phyloP scores from a whole-genome alignment of 2,888 invertebrate genomes.

The Ditula angustiorana region DNA sequence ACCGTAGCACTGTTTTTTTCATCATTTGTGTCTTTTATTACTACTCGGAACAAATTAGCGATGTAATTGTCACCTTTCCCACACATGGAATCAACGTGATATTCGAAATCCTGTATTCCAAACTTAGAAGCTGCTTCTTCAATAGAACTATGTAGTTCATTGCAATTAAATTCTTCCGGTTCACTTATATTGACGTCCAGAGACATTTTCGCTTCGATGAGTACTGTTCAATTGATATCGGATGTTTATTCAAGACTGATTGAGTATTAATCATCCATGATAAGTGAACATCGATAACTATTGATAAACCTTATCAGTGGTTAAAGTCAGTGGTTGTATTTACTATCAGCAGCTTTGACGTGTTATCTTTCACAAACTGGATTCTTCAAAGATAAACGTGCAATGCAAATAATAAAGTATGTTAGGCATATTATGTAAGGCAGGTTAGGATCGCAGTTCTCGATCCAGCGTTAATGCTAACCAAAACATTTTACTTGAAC shows the following conservation, averaged over 20 bases:
- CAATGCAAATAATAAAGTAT: too few species aligned
- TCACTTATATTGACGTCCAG: conserved; percentile 78
- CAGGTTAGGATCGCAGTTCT: too few species aligned
- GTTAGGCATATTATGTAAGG: too few species aligned
- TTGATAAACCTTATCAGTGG: conserved; percentile 13
- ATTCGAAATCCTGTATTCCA: conserved; percentile 64
- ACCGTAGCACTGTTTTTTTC: conserved; percentile 56
- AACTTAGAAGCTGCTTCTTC: conserved; percentile 60
- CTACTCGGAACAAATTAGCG: conserved; percentile 72
- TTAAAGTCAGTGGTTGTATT: not conserved
- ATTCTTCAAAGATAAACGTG: not conserved
- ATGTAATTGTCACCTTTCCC: conserved; percentile 70
- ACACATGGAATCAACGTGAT: conserved; percentile 70
- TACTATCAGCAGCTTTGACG: too few species aligned
- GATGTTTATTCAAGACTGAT: conserved; percentile 29
- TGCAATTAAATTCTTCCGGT: conserved; percentile 73
- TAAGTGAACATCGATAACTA: conserved; percentile 42
- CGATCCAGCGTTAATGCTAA: too few species aligned
- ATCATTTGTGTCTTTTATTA: conserved; percentile 58
- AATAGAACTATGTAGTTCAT: conserved; percentile 68
- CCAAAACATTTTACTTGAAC: too few species aligned
- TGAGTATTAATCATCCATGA: conserved; percentile 49
- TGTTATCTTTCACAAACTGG: not conserved
- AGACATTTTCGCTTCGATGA: conserved; percentile 62
- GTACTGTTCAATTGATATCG: conserved; percentile 13